Evolutionary conservation across 1,140 invertebrate genomes (phyloP).

Genomic region (Parasteatoda tepidariorum): DNA sequence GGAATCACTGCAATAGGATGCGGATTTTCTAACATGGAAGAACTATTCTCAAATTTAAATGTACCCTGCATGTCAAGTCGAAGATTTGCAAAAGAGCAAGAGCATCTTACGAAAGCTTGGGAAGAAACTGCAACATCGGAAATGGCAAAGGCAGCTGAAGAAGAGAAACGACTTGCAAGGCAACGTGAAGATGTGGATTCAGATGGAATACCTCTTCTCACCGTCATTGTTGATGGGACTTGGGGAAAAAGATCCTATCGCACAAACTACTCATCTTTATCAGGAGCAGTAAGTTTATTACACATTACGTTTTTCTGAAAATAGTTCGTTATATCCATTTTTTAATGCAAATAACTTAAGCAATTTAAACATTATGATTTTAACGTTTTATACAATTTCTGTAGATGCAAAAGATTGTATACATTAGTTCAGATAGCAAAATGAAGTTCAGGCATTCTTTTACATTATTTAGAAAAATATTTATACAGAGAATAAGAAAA

Average conservation of each 20-base stretch:
- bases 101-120: not conserved
- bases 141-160: not conserved
- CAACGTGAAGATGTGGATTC: conserved; percentile 62
- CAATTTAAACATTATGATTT: no score
- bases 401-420: no score
- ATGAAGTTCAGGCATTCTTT: no score
- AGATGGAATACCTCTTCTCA: conserved; percentile 64
- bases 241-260: conserved; percentile 66
- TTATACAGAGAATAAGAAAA: no score
- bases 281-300: conserved; percentile 62
- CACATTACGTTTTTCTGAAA: no score
- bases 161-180: conserved; percentile 55
- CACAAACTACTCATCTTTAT: conserved; percentile 63
- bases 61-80: not conserved
- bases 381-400: no score
- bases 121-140: not conserved
- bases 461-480: no score
- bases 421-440: no score
- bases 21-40: not conserved
- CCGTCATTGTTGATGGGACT: conserved; percentile 66
- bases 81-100: not conserved
- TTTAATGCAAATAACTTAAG: no score
- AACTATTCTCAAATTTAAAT: not conserved
- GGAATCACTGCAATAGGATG: not conserved
- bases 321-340: no score